Percentiles rank a stretch among this genome's conserved stretches.
Conservation (phyloP, 1,140 invertebrate species). For the Papilio xuthus region DNA sequence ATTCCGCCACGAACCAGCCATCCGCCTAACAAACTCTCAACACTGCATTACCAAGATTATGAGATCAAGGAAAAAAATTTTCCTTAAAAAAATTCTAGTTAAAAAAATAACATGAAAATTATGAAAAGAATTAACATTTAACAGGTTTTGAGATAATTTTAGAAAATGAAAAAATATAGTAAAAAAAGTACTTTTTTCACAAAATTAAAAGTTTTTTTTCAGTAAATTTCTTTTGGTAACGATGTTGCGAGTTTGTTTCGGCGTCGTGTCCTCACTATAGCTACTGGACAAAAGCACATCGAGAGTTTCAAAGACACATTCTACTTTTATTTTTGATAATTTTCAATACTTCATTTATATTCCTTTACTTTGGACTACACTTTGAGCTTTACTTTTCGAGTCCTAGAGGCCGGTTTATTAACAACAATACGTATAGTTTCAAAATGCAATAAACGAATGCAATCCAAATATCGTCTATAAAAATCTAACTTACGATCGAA, state of each 20-base stretch:
- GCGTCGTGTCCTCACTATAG: slow-evolving; percentile 55
- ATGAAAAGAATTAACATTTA: not conserved
- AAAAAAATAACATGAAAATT: too few relatives aligned
- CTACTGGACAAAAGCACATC: slow-evolving; percentile 80
- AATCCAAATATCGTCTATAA: slow-evolving; percentile 53
- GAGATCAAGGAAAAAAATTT: not conserved
- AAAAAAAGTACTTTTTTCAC: too few relatives aligned
- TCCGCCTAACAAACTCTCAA: slow-evolving; percentile 5
- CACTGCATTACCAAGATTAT: not conserved
- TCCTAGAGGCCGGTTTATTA: slow-evolving; percentile 50
- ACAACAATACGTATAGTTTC: slow-evolving; percentile 38
- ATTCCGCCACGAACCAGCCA: slow-evolving; percentile 42
- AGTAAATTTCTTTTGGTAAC: not conserved
- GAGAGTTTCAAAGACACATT: slow-evolving; percentile 78
- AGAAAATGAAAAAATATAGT: too few relatives aligned
- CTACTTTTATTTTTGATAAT: slow-evolving; percentile 72
- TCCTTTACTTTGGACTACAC: slow-evolving; percentile 67
- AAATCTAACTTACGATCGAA: slow-evolving; percentile 65
- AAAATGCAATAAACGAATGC: slow-evolving; percentile 68
- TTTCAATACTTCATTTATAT: slow-evolving; percentile 61
- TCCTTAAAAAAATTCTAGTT: not conserved
- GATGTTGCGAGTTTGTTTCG: not conserved
- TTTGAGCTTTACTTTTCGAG: slow-evolving; percentile 76
- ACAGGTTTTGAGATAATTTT: too few relatives aligned
- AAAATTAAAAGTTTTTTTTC: too few relatives aligned